Conservation (phyloP, 2,888 invertebrate species). For the Pristionchus maxplancki region DNA sequence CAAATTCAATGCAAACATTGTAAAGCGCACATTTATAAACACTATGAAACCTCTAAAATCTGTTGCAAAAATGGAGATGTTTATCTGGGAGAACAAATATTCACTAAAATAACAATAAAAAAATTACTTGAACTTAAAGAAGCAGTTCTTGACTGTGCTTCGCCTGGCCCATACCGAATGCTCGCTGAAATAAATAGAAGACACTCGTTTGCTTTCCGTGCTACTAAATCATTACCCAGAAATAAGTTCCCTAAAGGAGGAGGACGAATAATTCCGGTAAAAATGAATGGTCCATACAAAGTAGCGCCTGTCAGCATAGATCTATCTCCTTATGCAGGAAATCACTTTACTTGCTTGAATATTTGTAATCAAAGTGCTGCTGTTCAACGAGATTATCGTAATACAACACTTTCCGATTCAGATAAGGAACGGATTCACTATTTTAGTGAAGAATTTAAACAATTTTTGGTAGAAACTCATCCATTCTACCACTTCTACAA, state of each 20-base stretch:
- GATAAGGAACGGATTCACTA: not conserved
- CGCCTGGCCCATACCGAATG: not conserved
- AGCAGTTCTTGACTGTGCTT: not conserved
- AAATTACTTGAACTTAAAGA: not conserved
- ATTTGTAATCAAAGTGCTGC: not conserved
- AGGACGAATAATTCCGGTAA: not conserved
- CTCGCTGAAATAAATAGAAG: not conserved
- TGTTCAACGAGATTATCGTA: not conserved
- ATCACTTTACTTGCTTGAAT: not conserved
- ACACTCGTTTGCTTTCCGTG: not conserved
- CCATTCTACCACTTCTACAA: not conserved
- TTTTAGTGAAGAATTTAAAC: not conserved
- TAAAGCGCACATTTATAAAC: not conserved
- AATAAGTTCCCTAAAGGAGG: not conserved
- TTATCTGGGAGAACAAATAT: not conserved
- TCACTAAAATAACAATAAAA: not conserved
- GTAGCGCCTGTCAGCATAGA: not conserved
- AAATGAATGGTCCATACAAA: not conserved
- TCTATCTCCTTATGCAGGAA: not conserved
- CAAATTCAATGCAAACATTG: not conserved
- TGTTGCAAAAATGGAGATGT: not conserved
- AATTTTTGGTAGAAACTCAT: not conserved
- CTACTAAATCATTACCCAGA: too few species aligned
- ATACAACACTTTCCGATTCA: not conserved
- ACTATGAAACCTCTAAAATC: not conserved